Base-by-base conservation (phyloP, 2,797 vertebrate species). In the Crypturellus tataupa region DNA sequence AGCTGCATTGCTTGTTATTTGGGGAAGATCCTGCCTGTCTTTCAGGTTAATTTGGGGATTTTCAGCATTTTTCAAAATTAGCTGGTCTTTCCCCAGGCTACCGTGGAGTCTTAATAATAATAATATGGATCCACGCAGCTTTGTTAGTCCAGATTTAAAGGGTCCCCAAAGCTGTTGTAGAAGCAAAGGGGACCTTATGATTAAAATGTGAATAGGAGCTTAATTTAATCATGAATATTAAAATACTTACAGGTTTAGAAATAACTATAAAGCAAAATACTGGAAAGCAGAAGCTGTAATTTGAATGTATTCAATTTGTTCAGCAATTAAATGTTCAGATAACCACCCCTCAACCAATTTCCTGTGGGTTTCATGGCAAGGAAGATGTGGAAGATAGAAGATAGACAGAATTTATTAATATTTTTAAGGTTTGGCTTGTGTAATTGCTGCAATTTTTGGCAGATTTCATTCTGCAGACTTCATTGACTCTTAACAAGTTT, bases 11-110 rank as follows among this genome's bases (percentile, higher is more conserved):
- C 12, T 84, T 79, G 29, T 63, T 1, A 0, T 51, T 78, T 73
- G 46, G 35, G 18, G 12, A 80, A 19, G 23, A 46, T 33, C 33
- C 70, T 70, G 4, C 8, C n/a, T 71, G 51, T 75, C 7, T 63
- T 67, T 13, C 37, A 29, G 27, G 10, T 8, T 72, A 23, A 17
- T 37, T 85, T 15, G 63, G 29, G 5, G 10, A 39, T 71, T 8
- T 64, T 68, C 16, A 55, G 4, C 31, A 27, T 72, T 35, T 4
- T 69, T 39, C 9, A 85, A 31, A 64, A 71, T 29, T 47, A 75
- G 7, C 58, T 53, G 60, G 12, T 7, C 7, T 2, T 0, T 0
- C 5, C 47, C 20, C 40, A 37, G 5, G 8, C 80, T 91, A 13
- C 27, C 21, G 4, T 31, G 47, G 33, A 11, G 25, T 23, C 13